Evolutionary conservation across 1,140 invertebrate species (phyloP).

Genomic region (Rhagoletis zephyria): DNA sequence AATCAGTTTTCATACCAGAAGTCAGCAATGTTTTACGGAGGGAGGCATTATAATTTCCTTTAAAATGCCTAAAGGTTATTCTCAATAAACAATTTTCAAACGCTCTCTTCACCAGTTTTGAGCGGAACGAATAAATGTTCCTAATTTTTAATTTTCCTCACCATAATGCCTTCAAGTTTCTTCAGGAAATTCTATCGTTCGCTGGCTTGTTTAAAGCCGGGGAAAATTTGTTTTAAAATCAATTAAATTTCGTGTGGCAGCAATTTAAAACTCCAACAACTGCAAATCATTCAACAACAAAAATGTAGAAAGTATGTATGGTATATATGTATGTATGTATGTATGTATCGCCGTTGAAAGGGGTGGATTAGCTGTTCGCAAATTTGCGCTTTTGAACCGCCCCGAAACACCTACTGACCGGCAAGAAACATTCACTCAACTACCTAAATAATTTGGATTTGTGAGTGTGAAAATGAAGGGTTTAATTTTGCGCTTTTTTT

Average conservation of each 20-base stretch:
- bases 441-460: conserved; percentile 45
- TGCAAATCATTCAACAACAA: background rate
- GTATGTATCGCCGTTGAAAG: background rate
- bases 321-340: background rate
- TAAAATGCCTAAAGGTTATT: too few relatives aligned
- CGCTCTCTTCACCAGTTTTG: too few relatives aligned
- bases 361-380: conserved; percentile 32
- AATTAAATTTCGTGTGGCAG: conserved; percentile 27
- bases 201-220: background rate
- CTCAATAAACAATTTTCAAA: too few relatives aligned
- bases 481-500: conserved; percentile 10
- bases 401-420: conserved; percentile 15
- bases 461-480: conserved; percentile 43
- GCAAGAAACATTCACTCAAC: conserved; percentile 2
- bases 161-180: too few relatives aligned
- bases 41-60: too few relatives aligned
- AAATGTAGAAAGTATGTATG: background rate
- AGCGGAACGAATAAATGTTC: too few relatives aligned
- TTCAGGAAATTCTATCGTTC: too few relatives aligned
- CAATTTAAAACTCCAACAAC: conserved; percentile 13
- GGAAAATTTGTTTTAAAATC: conserved; percentile 34
- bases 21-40: too few relatives aligned
- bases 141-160: too few relatives aligned
- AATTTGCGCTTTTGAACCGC: conserved; percentile 28
- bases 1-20: too few relatives aligned